Evolutionary conservation across 2,888 invertebrate genomes (phyloP).

Genomic region (Petrophora chlorosata): DNA sequence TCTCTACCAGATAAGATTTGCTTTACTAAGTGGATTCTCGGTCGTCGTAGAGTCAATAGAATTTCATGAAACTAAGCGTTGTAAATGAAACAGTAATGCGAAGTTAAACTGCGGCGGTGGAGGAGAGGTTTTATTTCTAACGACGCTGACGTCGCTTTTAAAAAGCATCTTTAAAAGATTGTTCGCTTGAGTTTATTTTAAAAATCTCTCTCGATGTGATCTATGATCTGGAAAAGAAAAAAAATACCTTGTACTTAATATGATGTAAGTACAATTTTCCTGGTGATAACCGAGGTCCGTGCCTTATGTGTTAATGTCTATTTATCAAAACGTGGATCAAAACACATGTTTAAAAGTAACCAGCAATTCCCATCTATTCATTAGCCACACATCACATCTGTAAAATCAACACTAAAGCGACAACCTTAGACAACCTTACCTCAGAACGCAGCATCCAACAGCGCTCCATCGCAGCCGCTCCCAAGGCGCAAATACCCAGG

Average conservation of each 20-base stretch:
- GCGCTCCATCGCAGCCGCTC: neutral
- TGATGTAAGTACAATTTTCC: too few species aligned
- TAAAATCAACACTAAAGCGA: too few species aligned
- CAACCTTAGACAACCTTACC: conserved; percentile 10
- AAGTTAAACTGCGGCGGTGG: conserved; percentile 29
- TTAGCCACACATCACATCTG: conserved; percentile 10
- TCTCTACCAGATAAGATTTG: conserved; percentile 16
- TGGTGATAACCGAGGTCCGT: too few species aligned
- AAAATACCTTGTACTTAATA: too few species aligned
- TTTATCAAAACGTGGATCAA: too few species aligned
- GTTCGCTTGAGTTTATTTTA: conserved; percentile 1
- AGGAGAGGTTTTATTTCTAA: conserved; percentile 29
- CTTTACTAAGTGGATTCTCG: conserved; percentile 17
- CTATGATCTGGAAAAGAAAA: too few species aligned
- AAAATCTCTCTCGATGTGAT: neutral
- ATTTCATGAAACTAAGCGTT: conserved; percentile 31
- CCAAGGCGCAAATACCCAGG: conserved; percentile 24
- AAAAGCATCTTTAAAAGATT: neutral
- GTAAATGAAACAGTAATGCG: conserved; percentile 33
- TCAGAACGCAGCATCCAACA: conserved; percentile 9
- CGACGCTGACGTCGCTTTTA: conserved; percentile 19
- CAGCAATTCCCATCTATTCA: conserved; percentile 4
- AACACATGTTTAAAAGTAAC: too few species aligned
- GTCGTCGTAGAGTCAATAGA: conserved; percentile 27
- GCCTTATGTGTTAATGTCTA: too few species aligned